Conservation (phyloP, 2,113 vertebrate species). For the Nyctereutes procyonoides region DNA sequence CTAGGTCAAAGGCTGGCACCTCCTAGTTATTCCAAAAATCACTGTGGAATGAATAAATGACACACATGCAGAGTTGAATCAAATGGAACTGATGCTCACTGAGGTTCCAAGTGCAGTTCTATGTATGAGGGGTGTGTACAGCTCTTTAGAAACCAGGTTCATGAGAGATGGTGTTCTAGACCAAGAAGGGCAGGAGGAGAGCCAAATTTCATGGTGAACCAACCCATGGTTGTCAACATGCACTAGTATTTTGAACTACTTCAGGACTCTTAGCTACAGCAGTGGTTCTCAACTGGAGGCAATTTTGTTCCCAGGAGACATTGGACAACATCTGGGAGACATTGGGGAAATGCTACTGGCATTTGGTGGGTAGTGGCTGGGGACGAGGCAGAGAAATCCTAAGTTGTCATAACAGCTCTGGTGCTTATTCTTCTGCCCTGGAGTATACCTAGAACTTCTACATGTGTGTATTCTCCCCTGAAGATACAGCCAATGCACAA, state of each 20-base stretch:
- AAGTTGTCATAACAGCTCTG: too few relatives aligned
- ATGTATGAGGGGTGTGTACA: too few relatives aligned
- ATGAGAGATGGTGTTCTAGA: neutral
- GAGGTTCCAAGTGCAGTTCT: neutral
- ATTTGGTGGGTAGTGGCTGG: neutral
- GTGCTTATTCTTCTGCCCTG: neutral
- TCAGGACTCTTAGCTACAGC: neutral
- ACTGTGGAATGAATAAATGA: neutral
- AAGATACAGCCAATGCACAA: neutral
- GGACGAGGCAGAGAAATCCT: neutral
- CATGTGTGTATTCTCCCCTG: neutral
- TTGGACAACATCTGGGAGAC: neutral
- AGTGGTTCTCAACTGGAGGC: neutral
- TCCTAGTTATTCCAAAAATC: neutral
- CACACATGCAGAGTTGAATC: fast-evolving
- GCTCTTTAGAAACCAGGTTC: neutral
- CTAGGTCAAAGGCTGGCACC: neutral
- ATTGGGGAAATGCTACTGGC: neutral
- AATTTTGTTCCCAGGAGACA: neutral
- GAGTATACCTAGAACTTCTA: neutral
- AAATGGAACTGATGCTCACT: neutral
- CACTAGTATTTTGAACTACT: neutral
- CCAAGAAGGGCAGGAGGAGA: neutral
- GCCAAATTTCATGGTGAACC: neutral
- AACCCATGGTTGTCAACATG: neutral